Evolutionary conservation across 2,113 vertebrate genomes (phyloP).

Genomic region (Dasyurus viverrinus): DNA sequence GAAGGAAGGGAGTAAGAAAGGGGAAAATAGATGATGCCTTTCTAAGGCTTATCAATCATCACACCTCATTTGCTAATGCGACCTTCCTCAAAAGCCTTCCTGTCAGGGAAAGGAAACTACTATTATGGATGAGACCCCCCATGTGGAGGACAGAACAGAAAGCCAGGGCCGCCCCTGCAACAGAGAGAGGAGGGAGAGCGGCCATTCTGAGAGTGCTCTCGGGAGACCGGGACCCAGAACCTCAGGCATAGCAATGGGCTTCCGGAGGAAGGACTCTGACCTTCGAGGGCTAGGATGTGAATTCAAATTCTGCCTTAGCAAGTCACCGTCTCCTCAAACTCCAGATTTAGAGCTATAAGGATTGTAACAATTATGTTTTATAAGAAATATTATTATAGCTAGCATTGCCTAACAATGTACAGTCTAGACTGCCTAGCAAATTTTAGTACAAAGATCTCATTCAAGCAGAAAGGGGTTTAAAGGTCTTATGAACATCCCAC

Average conservation of each 20-base stretch:
- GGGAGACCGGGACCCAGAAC: not conserved
- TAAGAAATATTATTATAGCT: not conserved
- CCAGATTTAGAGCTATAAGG: too few relatives aligned
- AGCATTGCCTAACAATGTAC: not conserved
- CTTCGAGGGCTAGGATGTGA: not conserved
- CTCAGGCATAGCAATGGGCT: not conserved
- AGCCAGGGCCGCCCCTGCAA: not conserved
- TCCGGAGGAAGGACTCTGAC: not conserved
- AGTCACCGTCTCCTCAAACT: not conserved
- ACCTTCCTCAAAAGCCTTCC: not conserved
- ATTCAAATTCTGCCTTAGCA: not conserved
- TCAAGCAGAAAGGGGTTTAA: not conserved
- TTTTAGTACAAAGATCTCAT: not conserved
- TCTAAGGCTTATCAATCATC: constrained; percentile 70
- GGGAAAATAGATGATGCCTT: not conserved
- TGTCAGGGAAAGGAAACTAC: not conserved
- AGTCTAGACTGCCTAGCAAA: not conserved
- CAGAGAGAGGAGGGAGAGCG: not conserved
- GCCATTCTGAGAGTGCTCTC: not conserved
- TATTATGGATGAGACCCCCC: not conserved
- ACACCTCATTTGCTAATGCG: constrained; percentile 48
- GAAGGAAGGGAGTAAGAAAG: constrained; percentile 2
- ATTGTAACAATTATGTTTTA: not conserved
- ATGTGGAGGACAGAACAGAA: not conserved
- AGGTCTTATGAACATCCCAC: not conserved